phyloP scores from a whole-genome alignment of 2,888 invertebrate genomes.

The Liopterus haemorrhoidalis region DNA sequence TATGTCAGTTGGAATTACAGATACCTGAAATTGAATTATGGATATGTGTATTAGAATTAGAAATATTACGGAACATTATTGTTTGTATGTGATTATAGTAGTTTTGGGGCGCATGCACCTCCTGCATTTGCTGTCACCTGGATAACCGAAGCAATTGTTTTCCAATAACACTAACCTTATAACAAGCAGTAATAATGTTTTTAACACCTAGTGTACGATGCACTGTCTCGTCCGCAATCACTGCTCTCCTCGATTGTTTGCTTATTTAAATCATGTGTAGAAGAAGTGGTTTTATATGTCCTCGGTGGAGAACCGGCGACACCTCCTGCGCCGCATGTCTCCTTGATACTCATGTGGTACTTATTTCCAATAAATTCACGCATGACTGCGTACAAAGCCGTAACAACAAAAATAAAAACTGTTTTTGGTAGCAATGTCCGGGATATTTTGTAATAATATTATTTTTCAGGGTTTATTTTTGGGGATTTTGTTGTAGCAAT shows the following conservation, averaged over 20 bases:
- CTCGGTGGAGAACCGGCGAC: slow-evolving; percentile 42
- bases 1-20: too few species aligned
- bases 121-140: slow-evolving; percentile 11
- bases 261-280: slow-evolving; percentile 1
- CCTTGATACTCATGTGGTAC: slow-evolving; percentile 56
- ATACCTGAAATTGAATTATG: too few species aligned
- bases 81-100: too few species aligned
- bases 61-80: too few species aligned
- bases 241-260: slow-evolving; percentile 4
- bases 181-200: slow-evolving; percentile 22
- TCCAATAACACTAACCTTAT: slow-evolving; percentile 24
- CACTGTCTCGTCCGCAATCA: slow-evolving; percentile 15
- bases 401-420: slow-evolving; percentile 8
- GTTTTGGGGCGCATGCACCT: too few species aligned
- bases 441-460: neutral
- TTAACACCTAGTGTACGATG: slow-evolving; percentile 23
- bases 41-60: too few species aligned
- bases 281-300: slow-evolving; percentile 41
- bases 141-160: slow-evolving; percentile 23
- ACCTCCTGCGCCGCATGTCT: slow-evolving; percentile 44
- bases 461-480: neutral
- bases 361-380: slow-evolving; percentile 61
- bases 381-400: slow-evolving; percentile 41
- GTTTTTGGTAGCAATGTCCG: slow-evolving; percentile 1
- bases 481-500: neutral